Base-by-base conservation (phyloP, 2,797 vertebrate genomes). In the Melopsittacus undulatus region DNA sequence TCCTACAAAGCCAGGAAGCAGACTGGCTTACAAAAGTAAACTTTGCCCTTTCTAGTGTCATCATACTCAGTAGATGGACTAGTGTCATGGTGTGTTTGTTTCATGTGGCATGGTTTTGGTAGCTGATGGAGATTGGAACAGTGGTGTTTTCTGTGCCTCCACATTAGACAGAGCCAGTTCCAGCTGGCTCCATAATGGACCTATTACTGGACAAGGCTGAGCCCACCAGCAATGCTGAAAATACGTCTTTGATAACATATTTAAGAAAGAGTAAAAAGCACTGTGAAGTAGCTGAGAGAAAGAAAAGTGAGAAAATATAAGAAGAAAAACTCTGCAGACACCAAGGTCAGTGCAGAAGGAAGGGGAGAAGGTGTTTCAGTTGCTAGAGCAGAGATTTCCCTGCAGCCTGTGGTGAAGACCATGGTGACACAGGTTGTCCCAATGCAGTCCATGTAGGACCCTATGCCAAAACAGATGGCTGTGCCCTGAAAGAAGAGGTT, bases 161-260 rank as follows among this genome's bases (percentile, higher is more conserved):
- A 2, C 16, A 11, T 62, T 27, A 22, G 5, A 30, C 8, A 62
- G 27, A 59, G 10, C 11, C 7, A 59, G 24, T 27, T 82, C 10
- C 26, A 46, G 4, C 11, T 7, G 2, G 11, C 6, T 73, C 19
- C 52, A 36, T 24, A 61, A 29, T 14, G 4, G 38, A 70, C 45
- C 10, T 23, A 16, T 29, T 10, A 3, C 22, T 64, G 40, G 6
- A 23, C 51, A 34, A 48, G 63, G 21, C 34, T 38, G 21, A 67
- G 36, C 24, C 46, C 29, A 27, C 29, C 17, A 62, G 13, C 2
- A 6, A 8, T 0, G 1, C 18, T 12, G 18, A 48, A 51, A 36
- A 20, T 32, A 56, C 16, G 16, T 40, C 18, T 42, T 26, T 68
- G 48, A 29, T 51, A 70, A 52, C 5, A 5, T 49, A 32, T 16